Conservation (phyloP, 2,113 vertebrate species). For the Tilapia sparmanii region DNA sequence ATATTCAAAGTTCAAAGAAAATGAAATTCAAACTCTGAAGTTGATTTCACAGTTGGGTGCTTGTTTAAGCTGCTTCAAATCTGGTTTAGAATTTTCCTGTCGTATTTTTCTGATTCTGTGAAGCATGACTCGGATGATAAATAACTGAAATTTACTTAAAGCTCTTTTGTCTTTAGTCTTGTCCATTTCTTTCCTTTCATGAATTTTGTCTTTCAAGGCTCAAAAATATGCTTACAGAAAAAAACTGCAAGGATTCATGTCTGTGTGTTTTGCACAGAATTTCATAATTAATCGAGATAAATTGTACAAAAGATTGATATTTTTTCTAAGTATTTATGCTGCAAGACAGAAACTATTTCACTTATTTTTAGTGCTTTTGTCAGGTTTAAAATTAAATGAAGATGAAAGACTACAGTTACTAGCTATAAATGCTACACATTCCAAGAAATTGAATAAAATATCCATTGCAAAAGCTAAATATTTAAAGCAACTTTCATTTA, state of each 20-base stretch:
- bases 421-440: not conserved
- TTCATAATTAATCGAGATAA: not conserved
- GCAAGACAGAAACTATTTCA: not conserved
- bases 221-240: not conserved
- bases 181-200: not conserved
- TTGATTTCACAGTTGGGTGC: not conserved
- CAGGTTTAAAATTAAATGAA: not conserved
- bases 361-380: not conserved
- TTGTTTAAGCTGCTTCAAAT: not conserved
- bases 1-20: conserved; percentile 56
- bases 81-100: not conserved
- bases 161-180: not conserved
- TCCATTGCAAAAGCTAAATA: not conserved
- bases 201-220: not conserved
- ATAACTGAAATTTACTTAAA: not conserved
- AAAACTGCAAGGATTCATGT: not conserved
- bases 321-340: not conserved
- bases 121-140: not conserved
- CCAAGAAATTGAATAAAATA: not conserved
- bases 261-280: not conserved
- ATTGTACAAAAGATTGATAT: not conserved
- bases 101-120: not conserved
- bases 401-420: not conserved
- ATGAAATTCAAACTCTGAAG: conserved; percentile 34
- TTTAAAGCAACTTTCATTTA: not conserved